Evolutionary conservation across 2,888 invertebrate genomes (phyloP).

Genomic region (Cistogaster globosa): DNA sequence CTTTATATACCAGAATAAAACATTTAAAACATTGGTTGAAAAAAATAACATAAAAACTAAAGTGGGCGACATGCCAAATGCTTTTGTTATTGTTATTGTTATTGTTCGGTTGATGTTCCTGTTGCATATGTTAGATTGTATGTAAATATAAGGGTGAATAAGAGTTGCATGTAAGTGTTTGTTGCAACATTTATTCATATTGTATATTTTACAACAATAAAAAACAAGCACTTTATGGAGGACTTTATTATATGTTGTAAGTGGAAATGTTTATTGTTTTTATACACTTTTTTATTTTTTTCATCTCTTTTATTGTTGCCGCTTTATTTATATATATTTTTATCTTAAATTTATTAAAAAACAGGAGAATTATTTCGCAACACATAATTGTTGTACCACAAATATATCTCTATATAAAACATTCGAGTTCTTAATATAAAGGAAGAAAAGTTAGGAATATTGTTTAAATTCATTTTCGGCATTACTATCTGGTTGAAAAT

Average conservation of each 20-base stretch:
- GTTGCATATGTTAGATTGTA: background rate
- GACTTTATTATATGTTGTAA: constrained; percentile 70
- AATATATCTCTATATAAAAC: constrained; percentile 25
- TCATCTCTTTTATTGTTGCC: constrained; percentile 38
- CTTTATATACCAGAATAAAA: constrained; percentile 29
- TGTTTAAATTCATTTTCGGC: constrained; percentile 23
- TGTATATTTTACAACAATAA: constrained; percentile 61
- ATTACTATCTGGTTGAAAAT: too few relatives aligned
- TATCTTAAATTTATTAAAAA: background rate
- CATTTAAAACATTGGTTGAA: constrained; percentile 38
- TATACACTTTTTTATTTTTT: constrained; percentile 45
- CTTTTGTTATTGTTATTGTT: constrained; percentile 53
- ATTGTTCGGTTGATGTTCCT: constrained; percentile 43
- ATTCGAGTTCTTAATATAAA: constrained; percentile 26
- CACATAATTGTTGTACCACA: constrained; percentile 49
- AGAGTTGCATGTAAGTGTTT: constrained; percentile 30
- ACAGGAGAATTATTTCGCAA: background rate
- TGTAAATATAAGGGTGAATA: background rate
- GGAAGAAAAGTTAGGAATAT: constrained; percentile 2
- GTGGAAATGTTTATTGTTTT: constrained; percentile 70
- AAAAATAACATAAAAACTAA: constrained; percentile 18
- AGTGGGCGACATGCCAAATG: constrained; percentile 67
- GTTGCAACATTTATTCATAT: constrained; percentile 68
- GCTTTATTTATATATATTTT: constrained; percentile 25
- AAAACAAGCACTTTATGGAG: constrained; percentile 62